These are phyloP conservation scores for Microcebus lehilahytsara DNA, from an alignment of 2,113 vertebrate species.

Conservation along the genomic window DNA sequence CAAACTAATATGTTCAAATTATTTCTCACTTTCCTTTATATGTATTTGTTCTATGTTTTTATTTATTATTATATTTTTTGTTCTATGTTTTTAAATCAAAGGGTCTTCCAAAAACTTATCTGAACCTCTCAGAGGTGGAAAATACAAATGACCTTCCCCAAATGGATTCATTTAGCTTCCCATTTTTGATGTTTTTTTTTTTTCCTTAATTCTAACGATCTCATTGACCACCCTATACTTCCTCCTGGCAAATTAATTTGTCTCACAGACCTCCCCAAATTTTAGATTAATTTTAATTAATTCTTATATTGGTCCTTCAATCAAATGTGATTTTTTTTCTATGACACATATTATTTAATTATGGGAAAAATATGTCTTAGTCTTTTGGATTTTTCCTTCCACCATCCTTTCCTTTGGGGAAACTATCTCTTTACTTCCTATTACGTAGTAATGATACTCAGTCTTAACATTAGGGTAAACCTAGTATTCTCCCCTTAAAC, in stretches of 20 bases:
- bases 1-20: background rate
- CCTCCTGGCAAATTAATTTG: background rate
- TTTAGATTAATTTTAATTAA: conserved; percentile 2
- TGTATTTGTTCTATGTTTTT: background rate
- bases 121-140: background rate
- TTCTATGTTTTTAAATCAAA: background rate
- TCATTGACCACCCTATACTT: background rate
- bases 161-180: background rate
- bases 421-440: background rate
- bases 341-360: background rate
- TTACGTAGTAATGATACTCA: background rate
- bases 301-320: background rate
- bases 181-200: background rate
- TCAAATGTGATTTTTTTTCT: background rate
- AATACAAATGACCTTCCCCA: background rate
- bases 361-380: background rate
- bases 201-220: background rate
- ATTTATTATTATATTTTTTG: background rate
- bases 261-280: background rate
- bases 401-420: background rate
- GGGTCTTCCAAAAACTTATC: background rate
- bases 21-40: background rate
- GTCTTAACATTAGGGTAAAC: background rate
- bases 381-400: background rate
- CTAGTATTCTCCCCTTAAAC: background rate